Base-by-base conservation (phyloP, 2,113 vertebrate species). In the Vimba vimba region DNA sequence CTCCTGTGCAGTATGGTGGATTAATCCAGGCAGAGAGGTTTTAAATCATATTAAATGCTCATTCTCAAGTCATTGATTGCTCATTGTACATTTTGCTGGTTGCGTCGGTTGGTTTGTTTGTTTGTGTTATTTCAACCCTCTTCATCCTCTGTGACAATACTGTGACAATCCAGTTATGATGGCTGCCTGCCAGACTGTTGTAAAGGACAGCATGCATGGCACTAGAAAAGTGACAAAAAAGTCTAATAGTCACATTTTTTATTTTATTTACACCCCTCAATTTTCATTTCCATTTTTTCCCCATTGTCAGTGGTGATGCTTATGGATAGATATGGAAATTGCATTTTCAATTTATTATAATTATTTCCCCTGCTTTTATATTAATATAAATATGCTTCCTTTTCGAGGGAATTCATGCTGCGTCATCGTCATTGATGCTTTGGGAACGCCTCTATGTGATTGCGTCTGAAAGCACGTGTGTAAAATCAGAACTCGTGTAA, bases 11-110 rank as follows among this genome's bases (percentile, higher is more conserved):
- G 73, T 86, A 69, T 71, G 83, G 36, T 60, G 84, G 79, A 86
- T 88, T 83, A 71, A 85, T 33, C 62, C 52, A 68, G 36, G 71
- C 71, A 76, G 9, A 69, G 55, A 73, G 50, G 43, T 59, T 59
- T 79, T 79, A 79, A 79, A 62, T 52, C 69, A 76, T 15, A 62
- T 69, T 84, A 59, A 55, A 30, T 27, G 15, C 84, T 62, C 43
- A 79, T 74, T 83, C 86, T 62, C 33, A 64, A 68, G 50, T 73
- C 59, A 74, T 83, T 86, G 74, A 78, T 88, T 88, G 71, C 84
- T 82, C 79, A 88, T 86, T 88, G 80, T 88, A 68, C 17, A 43
- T 79, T 82, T 85, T 82, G 71, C 43, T 85, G 69, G 25, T 43
- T 60, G 55, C 77, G 11, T 79, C 45, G 5, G 3, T 55, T 36